A percentile compares a stretch with the other conserved stretches of the same genome.
These are phyloP conservation scores for Pheosia tremula DNA, from an alignment of 2,888 invertebrate genomes.

Conservation along the genomic window DNA sequence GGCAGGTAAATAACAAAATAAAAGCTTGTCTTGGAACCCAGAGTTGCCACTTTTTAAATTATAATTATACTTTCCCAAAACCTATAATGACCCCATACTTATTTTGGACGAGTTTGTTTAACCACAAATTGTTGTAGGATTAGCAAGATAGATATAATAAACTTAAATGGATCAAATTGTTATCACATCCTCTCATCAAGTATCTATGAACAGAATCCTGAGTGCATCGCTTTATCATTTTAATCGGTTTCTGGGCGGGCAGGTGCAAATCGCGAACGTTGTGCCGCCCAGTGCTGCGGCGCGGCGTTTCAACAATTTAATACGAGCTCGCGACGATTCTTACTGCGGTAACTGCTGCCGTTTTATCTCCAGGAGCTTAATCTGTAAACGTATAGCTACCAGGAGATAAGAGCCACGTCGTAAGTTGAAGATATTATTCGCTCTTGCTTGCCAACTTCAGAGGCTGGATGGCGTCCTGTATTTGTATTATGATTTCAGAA, in stretches of 20 bases:
- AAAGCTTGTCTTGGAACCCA: too few species aligned
- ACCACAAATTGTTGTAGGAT: too few species aligned
- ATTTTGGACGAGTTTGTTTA: too few species aligned
- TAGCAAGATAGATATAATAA: too few species aligned
- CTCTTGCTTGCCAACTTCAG: conserved; percentile 1
- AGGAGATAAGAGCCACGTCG: not conserved
- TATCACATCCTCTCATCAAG: not conserved
- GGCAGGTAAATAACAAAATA: too few species aligned
- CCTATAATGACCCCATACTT: too few species aligned
- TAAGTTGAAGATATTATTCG: conserved; percentile 1
- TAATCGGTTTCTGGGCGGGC: conserved; percentile 71
- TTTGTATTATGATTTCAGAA: too few species aligned
- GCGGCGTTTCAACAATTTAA: conserved; percentile 57
- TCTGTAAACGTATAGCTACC: not conserved
- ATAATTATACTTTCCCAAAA: too few species aligned
- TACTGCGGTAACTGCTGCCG: conserved; percentile 18
- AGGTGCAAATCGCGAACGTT: conserved; percentile 59
- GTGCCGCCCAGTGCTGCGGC: conserved; percentile 45
- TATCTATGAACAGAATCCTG: conserved; percentile 32
- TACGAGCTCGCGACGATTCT: conserved; percentile 42
- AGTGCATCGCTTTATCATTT: conserved; percentile 70
- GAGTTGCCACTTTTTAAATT: too few species aligned
- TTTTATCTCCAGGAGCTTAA: not conserved
- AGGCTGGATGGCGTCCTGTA: not conserved
- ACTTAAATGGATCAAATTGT: not conserved